phyloP scores from a whole-genome alignment of 2,113 vertebrate genomes.

The Microtus richardsoni region DNA sequence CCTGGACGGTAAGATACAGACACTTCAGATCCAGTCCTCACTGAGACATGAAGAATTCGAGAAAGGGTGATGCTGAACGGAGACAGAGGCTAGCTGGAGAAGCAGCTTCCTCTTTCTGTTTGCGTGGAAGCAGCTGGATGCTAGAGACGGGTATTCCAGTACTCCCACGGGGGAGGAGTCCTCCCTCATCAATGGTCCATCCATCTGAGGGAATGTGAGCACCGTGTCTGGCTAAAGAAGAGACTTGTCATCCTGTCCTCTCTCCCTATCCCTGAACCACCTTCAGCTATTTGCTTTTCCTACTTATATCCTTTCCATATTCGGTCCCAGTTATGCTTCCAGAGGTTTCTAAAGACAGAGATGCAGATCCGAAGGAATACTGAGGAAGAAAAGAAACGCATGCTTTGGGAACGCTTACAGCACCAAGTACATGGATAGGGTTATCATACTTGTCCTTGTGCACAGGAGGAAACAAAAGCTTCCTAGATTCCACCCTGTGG shows the following conservation, averaged over 20 bases:
- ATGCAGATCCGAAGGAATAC: background rate
- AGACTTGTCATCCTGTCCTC: background rate
- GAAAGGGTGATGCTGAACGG: background rate
- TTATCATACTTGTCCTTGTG: background rate
- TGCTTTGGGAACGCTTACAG: background rate
- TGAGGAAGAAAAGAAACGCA: background rate
- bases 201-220: background rate
- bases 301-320: background rate
- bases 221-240: background rate
- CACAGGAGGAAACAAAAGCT: background rate
- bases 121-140: background rate
- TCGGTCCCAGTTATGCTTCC: rapidly evolving
- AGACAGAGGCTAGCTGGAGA: background rate
- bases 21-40: background rate
- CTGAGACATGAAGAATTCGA: background rate
- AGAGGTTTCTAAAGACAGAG: background rate
- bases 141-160: background rate
- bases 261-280: background rate
- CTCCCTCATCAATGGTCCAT: background rate
- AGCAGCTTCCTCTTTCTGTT: background rate
- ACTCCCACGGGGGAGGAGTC: background rate
- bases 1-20: background rate
- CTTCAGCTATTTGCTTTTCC: background rate
- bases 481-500: background rate
- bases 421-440: background rate